These are phyloP conservation scores for Garrulus glandarius DNA, from an alignment of 2,797 vertebrate genomes.

Conservation along the genomic window DNA sequence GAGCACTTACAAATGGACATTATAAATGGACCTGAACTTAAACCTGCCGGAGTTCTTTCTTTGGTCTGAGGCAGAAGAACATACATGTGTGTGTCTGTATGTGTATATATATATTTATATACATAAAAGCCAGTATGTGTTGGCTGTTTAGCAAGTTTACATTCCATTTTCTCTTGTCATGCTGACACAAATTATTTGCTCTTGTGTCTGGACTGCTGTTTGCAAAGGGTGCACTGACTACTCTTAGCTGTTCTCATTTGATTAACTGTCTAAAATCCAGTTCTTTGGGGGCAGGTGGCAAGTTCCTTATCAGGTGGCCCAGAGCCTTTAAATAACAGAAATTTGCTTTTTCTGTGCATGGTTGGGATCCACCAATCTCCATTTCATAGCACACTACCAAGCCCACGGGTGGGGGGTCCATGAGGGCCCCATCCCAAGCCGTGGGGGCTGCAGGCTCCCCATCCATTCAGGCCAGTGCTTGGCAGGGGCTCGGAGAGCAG, in stretches of 20 bases:
- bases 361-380: background rate
- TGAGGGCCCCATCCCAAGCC: background rate
- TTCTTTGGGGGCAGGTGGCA: background rate
- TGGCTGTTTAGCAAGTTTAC: conserved; percentile 31
- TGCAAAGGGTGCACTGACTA: background rate
- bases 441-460: accelerated
- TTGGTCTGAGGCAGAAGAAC: background rate
- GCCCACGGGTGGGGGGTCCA: accelerated
- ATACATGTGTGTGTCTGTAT: background rate
- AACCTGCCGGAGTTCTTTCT: background rate
- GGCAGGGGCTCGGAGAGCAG: background rate
- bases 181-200: conserved; percentile 43
- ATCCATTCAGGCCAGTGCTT: background rate
- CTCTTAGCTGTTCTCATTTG: background rate
- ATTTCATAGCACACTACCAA: accelerated
- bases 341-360: background rate
- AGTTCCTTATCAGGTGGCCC: background rate
- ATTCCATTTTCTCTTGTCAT: conserved; percentile 23
- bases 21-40: background rate
- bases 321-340: background rate
- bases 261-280: conserved; percentile 13
- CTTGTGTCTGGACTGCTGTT: conserved; percentile 30
- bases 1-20: background rate
- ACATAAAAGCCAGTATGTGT: background rate
- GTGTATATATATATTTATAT: background rate